Base-by-base conservation (phyloP, 2,797 vertebrate species). In the Anisognathus igniventris region DNA sequence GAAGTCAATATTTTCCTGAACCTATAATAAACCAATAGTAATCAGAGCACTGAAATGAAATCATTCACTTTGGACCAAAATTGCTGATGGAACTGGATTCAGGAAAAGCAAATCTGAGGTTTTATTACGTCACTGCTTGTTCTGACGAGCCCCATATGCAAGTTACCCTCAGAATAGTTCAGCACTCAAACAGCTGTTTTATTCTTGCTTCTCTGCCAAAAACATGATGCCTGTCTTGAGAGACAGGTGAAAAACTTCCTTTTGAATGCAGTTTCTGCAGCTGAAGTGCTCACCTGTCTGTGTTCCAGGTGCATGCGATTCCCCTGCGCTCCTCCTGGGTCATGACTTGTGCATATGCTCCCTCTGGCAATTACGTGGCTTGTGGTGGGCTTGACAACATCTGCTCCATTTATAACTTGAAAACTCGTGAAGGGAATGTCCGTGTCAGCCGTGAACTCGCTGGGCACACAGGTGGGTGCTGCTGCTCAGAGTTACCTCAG, bases 401-500 rank as follows among this genome's bases (percentile, higher is more conserved):
- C 97, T 99, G 99, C 97, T 99, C 99, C 97, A 99, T 99, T 98
- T 99, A 99, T 98, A 99, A 99, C 97, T 98, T 99, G 98, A 99
- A 99, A 98, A 99, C 99, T 94, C 99, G 99, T 33, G 99, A 99
- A 98, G 99, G 99, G 94, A 99, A 99, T 54, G 99, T 99, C 73
- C 99, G 99, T 30, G 99, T 99, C 95, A 99, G 99, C 97, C 99
- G 99, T 54, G 99, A 99, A 92, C 98, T 99, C 96, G 99, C 99
- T 8, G 99, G 99, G 92, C 99, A 99, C 97, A 99, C 99, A 98
- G 99, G 99, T 99, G 96, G 75, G 82, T 48, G 33, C 47, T 48
- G 33, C 47, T 68, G 9, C 47, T 75, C 62, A 42, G 7, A n/a
- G 12, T 13, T 28, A 37, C 50, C 66, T 28, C 23, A 45, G 68